Evolutionary conservation across 2,113 vertebrate species (phyloP), one percentile per base, ranked within the genome.

Genomic region (Albula goreensis): DNA sequence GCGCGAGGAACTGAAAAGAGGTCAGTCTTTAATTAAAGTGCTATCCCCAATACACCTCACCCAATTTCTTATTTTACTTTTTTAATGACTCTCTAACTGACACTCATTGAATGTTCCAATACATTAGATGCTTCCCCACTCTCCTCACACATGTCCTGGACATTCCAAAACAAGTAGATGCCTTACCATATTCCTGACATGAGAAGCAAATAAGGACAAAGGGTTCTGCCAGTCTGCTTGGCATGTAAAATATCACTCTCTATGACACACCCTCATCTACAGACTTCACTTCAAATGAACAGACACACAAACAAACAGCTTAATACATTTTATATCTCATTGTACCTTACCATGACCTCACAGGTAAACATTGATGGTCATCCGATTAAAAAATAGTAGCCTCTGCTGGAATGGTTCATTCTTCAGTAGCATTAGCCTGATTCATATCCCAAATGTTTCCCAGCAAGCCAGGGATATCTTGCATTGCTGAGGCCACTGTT

Each of bases 21-120:
- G 95, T 96, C 95, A 96, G 89, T 53, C 86, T 89, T 92, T 80
- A 87, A 95, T 95, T 93, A 83, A 83, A 83, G 82, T 19, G 60
- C 82, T 83, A 63, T 49, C 82, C 82, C 93, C 93, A 85, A 84
- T 85, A 89, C 89, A 89, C 86, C 90, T 91, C 78, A 0, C 89
- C 85, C 83, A 50, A 86, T 78, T 89, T 89, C 86, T 66, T 74
- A 5, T 86, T 88, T 80, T 78, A 22, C 48, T 8, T 15, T 85
- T 70, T 56, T 66, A 60, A 3, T 11, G 57, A 10, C 8, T 22
- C 22, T 31, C 84, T n/a, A n/a, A n/a, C n/a, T n/a, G n/a, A n/a
- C n/a, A n/a, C 50, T n/a, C 1, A 79, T 77, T 49, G 52, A 48
- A 80, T 50, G 49, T 8, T 17, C 41, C 25, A 41, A 17, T 31